Evolutionary conservation across 2,888 invertebrate species (phyloP), one percentile per base, ranked within the genome.

Genomic region (Chelonus formosanus): DNA sequence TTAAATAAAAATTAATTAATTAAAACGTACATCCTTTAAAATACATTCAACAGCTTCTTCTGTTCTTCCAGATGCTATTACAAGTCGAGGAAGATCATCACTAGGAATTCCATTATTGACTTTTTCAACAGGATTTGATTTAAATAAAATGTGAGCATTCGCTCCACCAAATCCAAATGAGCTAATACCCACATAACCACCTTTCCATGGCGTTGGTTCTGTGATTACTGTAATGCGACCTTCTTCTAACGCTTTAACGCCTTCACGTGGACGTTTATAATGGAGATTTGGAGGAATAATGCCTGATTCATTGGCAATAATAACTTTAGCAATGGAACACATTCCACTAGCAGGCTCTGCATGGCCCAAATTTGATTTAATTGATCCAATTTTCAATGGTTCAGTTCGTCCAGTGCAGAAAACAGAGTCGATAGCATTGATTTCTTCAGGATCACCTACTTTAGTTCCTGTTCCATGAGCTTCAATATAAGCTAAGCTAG

Each of bases 131-230:
- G 85, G 78, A 64, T 89, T 84, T 55, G 90, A 88, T 78, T 89
- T 88, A 5, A 93, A 80, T 50, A 93, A 79, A 36, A 89, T 86
- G 75, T 94, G 93, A 55, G 91, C 91, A 78, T 95, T 96, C 3
- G 92, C 92, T 0, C 97, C 97, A 36, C 97, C 97, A 79, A 97
- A 97, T 0, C 97, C 97, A 81, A 97, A 97, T 6, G 94, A 95
- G 85, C 95, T 97, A 34, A 97, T 87, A 3, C 92, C 96, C 34
- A 92, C 90, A 48, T 76, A 73, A 31, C 93, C 93, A 40, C 92
- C 91, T 43, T 88, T 84, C 88, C 94, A 91, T 0, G 88, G 89
- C 32, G 85, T 90, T 80, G 86, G 88, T 57, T 91, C 92, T 0
- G 91, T 89, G 0, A 97, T 90, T 0, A 97, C 94, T 72, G 88